phyloP scores from a whole-genome alignment of 2,888 invertebrate species.

The Caenorhabditis parvicauda region DNA sequence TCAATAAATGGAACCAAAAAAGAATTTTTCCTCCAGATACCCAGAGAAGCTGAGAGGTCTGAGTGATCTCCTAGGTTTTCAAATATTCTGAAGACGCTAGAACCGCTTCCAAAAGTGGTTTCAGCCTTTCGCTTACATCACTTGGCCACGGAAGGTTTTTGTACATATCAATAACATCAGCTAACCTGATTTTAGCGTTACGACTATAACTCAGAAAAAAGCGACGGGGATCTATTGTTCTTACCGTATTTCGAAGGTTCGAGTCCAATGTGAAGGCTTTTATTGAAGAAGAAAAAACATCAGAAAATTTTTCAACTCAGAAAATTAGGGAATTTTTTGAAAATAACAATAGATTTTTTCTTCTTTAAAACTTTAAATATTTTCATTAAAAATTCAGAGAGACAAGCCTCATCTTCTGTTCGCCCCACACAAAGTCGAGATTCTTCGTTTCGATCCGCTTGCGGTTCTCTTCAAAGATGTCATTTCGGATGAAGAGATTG shows the following conservation, averaged over 20 bases:
- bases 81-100: background rate
- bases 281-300: slow-evolving; percentile 20
- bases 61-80: too few relatives aligned
- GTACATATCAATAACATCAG: too few relatives aligned
- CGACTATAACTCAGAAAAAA: too few relatives aligned
- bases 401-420: slow-evolving; percentile 54
- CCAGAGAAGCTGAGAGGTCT: too few relatives aligned
- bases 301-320: background rate
- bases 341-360: background rate
- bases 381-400: slow-evolving; percentile 17
- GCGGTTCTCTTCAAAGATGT: slow-evolving; percentile 56
- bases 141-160: too few relatives aligned
- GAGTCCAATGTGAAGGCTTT: background rate
- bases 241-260: too few relatives aligned
- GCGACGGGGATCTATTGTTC: too few relatives aligned
- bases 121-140: too few relatives aligned
- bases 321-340: background rate
- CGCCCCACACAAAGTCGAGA: slow-evolving; percentile 62
- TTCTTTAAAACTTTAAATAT: background rate
- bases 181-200: too few relatives aligned
- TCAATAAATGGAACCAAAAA: too few relatives aligned
- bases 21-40: too few relatives aligned
- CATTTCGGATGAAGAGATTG: slow-evolving; percentile 81
- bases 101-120: too few relatives aligned
- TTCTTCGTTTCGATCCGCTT: slow-evolving; percentile 55